Conservation (phyloP, 2,888 invertebrate genomes). For the Conchocele bisecta region DNA sequence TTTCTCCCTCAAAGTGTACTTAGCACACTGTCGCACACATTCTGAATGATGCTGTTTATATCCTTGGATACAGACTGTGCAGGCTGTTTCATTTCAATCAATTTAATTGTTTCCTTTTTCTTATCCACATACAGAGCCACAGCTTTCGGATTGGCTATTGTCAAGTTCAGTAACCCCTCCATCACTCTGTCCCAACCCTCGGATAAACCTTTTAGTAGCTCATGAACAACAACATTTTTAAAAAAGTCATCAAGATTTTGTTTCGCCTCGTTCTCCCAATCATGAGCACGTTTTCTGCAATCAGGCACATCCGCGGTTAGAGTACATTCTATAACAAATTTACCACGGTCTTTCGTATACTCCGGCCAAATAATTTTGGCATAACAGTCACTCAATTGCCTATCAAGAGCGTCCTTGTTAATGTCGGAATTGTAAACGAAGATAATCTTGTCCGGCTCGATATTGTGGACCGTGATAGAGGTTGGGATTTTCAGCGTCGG, state of each 20-base stretch:
- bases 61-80: background rate
- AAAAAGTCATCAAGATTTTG: slow-evolving; percentile 6
- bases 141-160: background rate
- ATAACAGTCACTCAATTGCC: background rate
- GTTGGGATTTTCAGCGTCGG: background rate
- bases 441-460: background rate
- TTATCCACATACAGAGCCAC: slow-evolving; percentile 2
- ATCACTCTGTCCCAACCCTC: slow-evolving; percentile 4
- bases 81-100: background rate
- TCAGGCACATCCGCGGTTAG: background rate
- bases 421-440: background rate
- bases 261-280: background rate
- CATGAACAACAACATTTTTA: background rate
- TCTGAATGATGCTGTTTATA: background rate
- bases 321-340: background rate
- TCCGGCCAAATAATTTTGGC: slow-evolving; percentile 1
- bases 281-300: background rate
- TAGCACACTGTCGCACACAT: background rate
- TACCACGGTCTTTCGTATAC: too few species aligned
- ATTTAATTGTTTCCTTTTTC: background rate
- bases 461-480: background rate
- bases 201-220: background rate
- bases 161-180: background rate
- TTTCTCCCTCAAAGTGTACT: too few species aligned
- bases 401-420: slow-evolving; percentile 1